These are phyloP conservation scores for Gopherus evgoodei DNA, from an alignment of 2,113 vertebrate species.

Conservation along the genomic window DNA sequence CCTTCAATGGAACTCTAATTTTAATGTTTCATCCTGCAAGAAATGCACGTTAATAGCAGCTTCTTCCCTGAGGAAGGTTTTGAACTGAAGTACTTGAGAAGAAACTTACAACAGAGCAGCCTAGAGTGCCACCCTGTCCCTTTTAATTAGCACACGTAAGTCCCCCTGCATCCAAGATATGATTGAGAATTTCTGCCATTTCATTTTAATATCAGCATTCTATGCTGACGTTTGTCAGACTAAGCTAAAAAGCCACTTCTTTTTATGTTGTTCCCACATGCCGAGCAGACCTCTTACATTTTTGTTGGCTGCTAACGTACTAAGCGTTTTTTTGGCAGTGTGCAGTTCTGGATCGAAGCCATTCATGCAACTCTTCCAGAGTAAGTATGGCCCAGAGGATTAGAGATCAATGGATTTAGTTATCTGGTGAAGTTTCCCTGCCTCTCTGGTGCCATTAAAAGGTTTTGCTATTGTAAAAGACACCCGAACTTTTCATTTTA, in stretches of 20 bases:
- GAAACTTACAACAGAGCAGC: constrained; percentile 52
- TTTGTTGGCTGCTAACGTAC: constrained; percentile 86
- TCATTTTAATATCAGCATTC: constrained; percentile 82
- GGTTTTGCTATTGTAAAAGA: constrained; percentile 73
- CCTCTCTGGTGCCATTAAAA: constrained; percentile 75
- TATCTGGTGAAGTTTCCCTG: constrained; percentile 76
- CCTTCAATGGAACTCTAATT: constrained; percentile 54
- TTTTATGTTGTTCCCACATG: constrained; percentile 88
- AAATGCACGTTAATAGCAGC: constrained; percentile 72
- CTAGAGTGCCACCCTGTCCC: constrained; percentile 75
- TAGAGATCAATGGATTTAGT: constrained; percentile 75
- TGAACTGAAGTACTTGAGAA: constrained; percentile 65
- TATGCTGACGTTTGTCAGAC: constrained; percentile 85
- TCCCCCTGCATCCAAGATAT: constrained; percentile 71
- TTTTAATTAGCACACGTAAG: constrained; percentile 79
- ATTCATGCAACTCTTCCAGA: constrained; percentile 78
- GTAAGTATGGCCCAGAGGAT: constrained; percentile 75
- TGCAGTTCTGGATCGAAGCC: constrained; percentile 75
- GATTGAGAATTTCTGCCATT: constrained; percentile 77
- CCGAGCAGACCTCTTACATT: constrained; percentile 82
- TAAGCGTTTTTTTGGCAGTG: constrained; percentile 84
- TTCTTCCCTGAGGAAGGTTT: constrained; percentile 66
- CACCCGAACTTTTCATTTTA: constrained; percentile 53
- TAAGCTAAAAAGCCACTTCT: constrained; percentile 84
- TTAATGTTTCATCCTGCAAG: constrained; percentile 68